A percentile compares a stretch with the other conserved stretches of the same genome.
Conservation (phyloP, 2,797 vertebrate genomes). For the Leontocebus nigricollis region DNA sequence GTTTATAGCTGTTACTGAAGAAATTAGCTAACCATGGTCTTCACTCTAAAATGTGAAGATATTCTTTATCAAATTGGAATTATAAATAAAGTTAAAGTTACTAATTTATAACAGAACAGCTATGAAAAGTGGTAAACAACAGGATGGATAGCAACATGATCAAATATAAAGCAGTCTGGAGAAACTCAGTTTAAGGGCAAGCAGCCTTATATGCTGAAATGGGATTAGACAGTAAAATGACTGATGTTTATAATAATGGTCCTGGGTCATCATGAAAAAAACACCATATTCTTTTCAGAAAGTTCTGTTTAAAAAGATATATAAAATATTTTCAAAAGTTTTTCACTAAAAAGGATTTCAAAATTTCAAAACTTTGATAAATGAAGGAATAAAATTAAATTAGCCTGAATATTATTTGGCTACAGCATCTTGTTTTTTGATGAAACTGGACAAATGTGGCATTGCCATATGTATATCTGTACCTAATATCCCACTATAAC, state of each 20-base stretch:
- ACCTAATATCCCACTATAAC: neutral
- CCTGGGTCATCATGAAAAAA: neutral
- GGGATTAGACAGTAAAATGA: neutral
- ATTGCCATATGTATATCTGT: neutral
- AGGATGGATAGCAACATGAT: neutral
- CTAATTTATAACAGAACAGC: neutral
- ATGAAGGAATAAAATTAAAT: neutral
- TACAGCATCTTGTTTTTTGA: neutral
- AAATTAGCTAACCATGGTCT: neutral
- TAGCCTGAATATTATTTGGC: neutral
- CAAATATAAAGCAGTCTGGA: neutral
- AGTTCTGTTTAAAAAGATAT: neutral
- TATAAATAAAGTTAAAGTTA: constrained; percentile 13
- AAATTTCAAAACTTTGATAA: constrained; percentile 25
- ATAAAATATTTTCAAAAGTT: neutral
- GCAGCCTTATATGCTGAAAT: neutral
- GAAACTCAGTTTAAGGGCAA: neutral
- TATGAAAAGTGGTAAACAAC: neutral
- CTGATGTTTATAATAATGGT: neutral
- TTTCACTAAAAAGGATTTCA: neutral
- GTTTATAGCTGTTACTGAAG: neutral
- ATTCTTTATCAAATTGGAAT: neutral
- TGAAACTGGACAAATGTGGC: neutral
- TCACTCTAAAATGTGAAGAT: neutral
- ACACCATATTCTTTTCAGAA: neutral